Base-by-base conservation (phyloP, 2,888 invertebrate genomes). In the Caenorhabditis doughertyi region DNA sequence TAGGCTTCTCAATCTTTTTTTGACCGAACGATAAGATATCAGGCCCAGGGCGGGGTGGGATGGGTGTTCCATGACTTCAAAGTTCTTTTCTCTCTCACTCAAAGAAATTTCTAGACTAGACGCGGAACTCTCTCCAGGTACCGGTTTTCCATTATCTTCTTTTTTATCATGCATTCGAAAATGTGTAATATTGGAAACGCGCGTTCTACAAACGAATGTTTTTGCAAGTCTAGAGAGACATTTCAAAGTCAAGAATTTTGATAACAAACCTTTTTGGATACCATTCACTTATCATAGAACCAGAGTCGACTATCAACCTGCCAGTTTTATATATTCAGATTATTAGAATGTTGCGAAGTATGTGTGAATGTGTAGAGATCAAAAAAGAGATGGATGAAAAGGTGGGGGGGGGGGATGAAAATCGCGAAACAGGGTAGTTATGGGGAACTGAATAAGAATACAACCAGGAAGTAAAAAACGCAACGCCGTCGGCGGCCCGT, bases 211-310 rank as follows among this genome's bases (percentile, higher is more conserved):
- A 47, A 29, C 18, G 25, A 49, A 21, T 16, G 18, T 27, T 42
- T 42, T 60, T 60, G 60, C 60, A 60, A 16, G 27, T 25, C n/a
- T n/a, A n/a, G n/a, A 32, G 13, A 4, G 2, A 1, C 3, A 23
- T 23, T 8, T 16, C 39, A 7, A n/a, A n/a, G n/a, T n/a, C n/a
- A n/a, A n/a, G n/a, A n/a, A n/a, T n/a, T 7, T 42, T 8, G 18
- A 60, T 44, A 74, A 74, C 29, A 58, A 35, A 77, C 77, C 77
- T 77, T 65, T 47, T 47, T 11, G 60, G 68, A 58, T 77, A 77
- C 77, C 77, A 77, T 62, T 77, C 77, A 68, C 32, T 62, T 77
- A 77, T 60, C 77, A 77, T 77, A 77, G 77, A 77, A 68, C 67
- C 44, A 58, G 67, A 42, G 51, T 58, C 18, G 25, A n/a, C 49